Conservation (phyloP, 2,113 vertebrate species). For the Tragelaphus imberbis region DNA sequence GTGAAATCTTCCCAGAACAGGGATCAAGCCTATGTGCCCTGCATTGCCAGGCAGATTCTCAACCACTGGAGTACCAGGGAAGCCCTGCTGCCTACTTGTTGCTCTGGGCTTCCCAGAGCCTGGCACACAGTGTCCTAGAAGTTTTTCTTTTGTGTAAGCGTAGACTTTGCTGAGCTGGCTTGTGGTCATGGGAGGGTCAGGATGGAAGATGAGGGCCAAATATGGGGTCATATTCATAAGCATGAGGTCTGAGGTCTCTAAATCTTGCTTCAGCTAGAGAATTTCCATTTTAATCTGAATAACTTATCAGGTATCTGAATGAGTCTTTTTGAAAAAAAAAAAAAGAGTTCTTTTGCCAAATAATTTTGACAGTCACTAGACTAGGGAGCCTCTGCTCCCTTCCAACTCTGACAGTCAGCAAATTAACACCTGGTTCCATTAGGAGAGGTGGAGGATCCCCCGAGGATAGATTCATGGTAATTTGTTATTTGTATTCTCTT, state of each 20-base stretch:
- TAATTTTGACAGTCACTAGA: not conserved
- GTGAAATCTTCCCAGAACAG: not conserved
- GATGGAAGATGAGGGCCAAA: not conserved
- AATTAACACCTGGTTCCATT: not conserved
- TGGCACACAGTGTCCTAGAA: not conserved
- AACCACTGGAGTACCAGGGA: not conserved
- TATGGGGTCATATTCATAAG: not conserved
- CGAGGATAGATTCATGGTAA: not conserved
- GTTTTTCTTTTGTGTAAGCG: not conserved
- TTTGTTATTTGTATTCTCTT: not conserved
- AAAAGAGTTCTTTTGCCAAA: not conserved
- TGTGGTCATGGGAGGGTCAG: not conserved
- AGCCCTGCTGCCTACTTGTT: not conserved
- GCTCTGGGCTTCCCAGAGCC: not conserved
- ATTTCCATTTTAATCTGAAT: not conserved
- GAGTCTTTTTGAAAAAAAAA: not conserved
- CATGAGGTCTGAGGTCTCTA: not conserved
- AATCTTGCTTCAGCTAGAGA: not conserved
- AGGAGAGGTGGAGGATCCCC: not conserved
- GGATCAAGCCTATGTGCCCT: not conserved
- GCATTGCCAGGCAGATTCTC: not conserved
- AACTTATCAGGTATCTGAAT: not conserved
- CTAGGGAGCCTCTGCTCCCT: not conserved
- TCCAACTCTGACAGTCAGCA: not conserved
- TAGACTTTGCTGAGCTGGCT: not conserved